A percentile compares a stretch with the other conserved stretches of the same genome.
phyloP scores from a whole-genome alignment of 1,140 invertebrate genomes.

The Adoxophyes honmai region DNA sequence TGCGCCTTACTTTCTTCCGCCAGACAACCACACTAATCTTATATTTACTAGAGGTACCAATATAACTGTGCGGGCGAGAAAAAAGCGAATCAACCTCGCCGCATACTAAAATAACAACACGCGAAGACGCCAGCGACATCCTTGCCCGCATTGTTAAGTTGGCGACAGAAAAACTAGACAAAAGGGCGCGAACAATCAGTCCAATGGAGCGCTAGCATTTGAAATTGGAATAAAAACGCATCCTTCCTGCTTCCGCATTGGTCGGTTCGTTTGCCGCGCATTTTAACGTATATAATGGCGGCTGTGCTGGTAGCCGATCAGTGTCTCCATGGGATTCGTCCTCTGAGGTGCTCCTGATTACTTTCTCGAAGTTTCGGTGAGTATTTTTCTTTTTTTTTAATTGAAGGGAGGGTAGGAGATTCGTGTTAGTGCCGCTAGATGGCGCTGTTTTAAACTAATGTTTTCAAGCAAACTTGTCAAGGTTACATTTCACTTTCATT shows the following conservation, averaged over 20 bases:
- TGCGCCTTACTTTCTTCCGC: too few species aligned
- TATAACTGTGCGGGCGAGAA: too few species aligned
- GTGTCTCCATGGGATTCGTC: slow-evolving; percentile 1
- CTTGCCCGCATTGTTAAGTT: not conserved
- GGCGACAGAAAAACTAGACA: not conserved
- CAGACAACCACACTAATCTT: too few species aligned
- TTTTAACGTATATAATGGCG: slow-evolving; percentile 11
- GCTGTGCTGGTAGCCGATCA: not conserved
- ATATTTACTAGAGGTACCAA: too few species aligned
- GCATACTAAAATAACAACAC: too few species aligned
- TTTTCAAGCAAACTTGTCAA: too few species aligned
- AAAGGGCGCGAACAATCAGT: slow-evolving; percentile 9
- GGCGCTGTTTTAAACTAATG: too few species aligned
- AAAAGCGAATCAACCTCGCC: too few species aligned
- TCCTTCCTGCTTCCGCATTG: not conserved
- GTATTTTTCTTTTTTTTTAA: not conserved
- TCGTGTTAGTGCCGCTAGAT: too few species aligned
- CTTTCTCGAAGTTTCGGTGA: not conserved
- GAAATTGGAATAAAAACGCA: slow-evolving; percentile 5
- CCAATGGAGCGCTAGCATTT: slow-evolving; percentile 7
- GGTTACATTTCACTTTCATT: too few species aligned
- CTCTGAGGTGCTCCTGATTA: not conserved
- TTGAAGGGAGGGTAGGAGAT: too few species aligned
- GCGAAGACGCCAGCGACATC: too few species aligned
- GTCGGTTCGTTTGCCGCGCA: not conserved